Percentiles rank a stretch among this genome's conserved stretches.
Conservation (phyloP, 1,140 invertebrate species). For the Macrostomum lignano region DNA sequence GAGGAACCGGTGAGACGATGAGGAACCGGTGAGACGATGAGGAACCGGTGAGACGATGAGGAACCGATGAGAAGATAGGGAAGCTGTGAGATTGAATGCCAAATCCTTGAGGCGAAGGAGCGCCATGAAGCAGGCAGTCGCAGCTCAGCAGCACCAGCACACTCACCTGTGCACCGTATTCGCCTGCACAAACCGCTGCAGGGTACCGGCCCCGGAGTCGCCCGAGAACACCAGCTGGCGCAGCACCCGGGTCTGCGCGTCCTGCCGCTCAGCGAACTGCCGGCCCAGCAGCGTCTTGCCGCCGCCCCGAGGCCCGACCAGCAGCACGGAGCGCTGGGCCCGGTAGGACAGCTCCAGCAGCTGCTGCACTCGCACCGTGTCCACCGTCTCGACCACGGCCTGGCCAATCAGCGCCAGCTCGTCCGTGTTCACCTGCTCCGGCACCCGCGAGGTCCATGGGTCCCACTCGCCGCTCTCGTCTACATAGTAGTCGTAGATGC, state of each 20-base stretch:
- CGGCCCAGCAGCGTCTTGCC: slow-evolving; percentile 19
- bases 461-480: slow-evolving; percentile 29
- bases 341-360: slow-evolving; percentile 23
- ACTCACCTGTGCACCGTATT: slow-evolving; percentile 26
- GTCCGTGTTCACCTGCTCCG: slow-evolving; percentile 17
- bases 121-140: too few species aligned
- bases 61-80: too few species aligned
- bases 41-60: too few species aligned
- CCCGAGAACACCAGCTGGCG: slow-evolving; percentile 22
- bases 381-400: slow-evolving; percentile 24
- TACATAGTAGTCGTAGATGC: slow-evolving; percentile 28
- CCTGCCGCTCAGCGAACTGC: slow-evolving; percentile 9
- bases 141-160: too few species aligned
- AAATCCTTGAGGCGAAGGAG: too few species aligned
- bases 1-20: too few species aligned
- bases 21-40: too few species aligned
- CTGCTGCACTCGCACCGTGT: slow-evolving; percentile 14
- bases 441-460: slow-evolving; percentile 22
- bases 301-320: slow-evolving; percentile 26
- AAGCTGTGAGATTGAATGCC: too few species aligned
- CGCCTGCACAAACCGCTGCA: slow-evolving; percentile 22
- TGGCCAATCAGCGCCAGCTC: slow-evolving; percentile 22
- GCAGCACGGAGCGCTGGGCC: slow-evolving; percentile 21
- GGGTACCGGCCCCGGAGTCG: slow-evolving; percentile 17
- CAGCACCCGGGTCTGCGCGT: slow-evolving; percentile 13